Conservation (phyloP, 2,888 invertebrate species). For the Drosophila rubida region DNA sequence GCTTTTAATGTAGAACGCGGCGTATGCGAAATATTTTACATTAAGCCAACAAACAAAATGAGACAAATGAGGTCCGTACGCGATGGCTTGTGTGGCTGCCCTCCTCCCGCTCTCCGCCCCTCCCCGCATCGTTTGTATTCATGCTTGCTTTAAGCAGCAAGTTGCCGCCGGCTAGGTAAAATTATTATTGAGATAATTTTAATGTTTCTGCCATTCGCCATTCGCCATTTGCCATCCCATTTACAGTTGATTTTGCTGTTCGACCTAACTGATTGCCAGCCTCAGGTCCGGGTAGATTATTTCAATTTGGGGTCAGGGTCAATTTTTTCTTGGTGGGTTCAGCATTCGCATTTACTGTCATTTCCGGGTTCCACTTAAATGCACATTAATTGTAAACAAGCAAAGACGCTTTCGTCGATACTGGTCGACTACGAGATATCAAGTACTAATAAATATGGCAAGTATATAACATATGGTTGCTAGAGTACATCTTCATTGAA, state of each 20-base stretch:
- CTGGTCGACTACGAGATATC: too few relatives aligned
- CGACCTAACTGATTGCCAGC: slow-evolving; percentile 57
- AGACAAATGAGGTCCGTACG: slow-evolving; percentile 36
- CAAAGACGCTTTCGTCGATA: too few relatives aligned
- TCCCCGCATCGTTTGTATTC: too few relatives aligned
- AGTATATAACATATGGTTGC: too few relatives aligned
- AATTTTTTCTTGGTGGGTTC: background rate
- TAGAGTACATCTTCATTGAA: too few relatives aligned
- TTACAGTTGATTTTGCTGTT: slow-evolving; percentile 21
- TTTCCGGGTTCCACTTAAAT: slow-evolving; percentile 30
- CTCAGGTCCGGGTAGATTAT: slow-evolving; percentile 15
- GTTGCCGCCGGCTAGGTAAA: slow-evolving; percentile 32
- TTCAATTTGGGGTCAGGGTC: background rate
- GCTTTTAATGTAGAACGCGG: slow-evolving; percentile 73
- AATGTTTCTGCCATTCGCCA: slow-evolving; percentile 17
- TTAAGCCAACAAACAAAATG: slow-evolving; percentile 74
- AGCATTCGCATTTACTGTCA: background rate
- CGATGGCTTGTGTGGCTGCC: background rate
- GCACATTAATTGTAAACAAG: slow-evolving; percentile 6
- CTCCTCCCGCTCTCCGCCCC: background rate
- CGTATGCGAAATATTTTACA: slow-evolving; percentile 76
- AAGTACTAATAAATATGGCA: too few relatives aligned
- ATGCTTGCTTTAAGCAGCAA: background rate
- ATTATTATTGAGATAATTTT: slow-evolving; percentile 52
- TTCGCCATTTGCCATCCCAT: too few relatives aligned